Evolutionary conservation across 2,797 vertebrate genomes (phyloP), one percentile per base, ranked within the genome.

Genomic region (Tenualosa thibaudeaui): DNA sequence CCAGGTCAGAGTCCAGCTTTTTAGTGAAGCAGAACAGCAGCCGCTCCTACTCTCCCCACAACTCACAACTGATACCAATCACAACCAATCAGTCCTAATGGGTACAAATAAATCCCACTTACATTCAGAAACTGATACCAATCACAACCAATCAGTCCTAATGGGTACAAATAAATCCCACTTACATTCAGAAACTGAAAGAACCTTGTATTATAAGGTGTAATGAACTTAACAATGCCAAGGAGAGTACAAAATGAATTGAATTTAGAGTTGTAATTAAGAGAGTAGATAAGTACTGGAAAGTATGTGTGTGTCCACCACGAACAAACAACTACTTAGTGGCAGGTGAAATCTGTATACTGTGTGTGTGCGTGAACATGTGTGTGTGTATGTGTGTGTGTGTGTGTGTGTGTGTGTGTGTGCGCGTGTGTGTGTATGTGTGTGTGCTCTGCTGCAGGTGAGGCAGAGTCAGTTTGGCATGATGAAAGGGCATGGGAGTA

Each of bases 371-470:
- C 19, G 31, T 75, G 31, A 40, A 13, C 17, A 13, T 71, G 26
- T 68, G 65, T 75, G 31, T 75, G 31, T 40, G 68, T 75, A 31
- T 75, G 3, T 75, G 10, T 40, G 68, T 13, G 0, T 40, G 83
- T 81, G 51, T 58, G 84, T 81, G 65, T 71, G 65, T 71, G 65
- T 40, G 26, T 31, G 65, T 68, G 58, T 68, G 65, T 68, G 65
- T 10, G 24, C 3, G 1, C 43, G 24, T 75, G 68, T 40, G 62
- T 68, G 26, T n/a, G 58, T 15, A 82, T 31, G 0, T 13, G 81
- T 87, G 62, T 68, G 24, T 68, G 24, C 26, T 10, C 24, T 8
- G 24, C 62, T 31, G 62, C 62, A 65, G 62, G 62, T 65, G 62
- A 26, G 62, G n/a, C 24, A 26, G 3, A 65, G 31, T 31, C 62